Evolutionary conservation across 2,113 vertebrate genomes (phyloP).

Genomic region (Apteryx mantelli): DNA sequence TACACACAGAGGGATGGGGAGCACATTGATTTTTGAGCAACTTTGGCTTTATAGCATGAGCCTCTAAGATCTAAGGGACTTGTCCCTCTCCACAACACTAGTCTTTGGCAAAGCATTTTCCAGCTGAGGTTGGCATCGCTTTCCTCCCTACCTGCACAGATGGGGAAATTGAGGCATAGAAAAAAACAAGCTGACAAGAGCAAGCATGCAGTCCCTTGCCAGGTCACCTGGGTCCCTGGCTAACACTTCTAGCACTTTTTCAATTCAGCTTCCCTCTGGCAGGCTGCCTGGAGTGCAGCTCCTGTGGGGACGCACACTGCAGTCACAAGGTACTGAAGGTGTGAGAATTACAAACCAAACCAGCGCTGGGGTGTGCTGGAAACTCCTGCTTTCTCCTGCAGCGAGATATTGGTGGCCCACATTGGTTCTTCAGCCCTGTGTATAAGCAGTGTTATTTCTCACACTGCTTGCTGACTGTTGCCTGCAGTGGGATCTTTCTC

Average conservation of each 20-base stretch:
- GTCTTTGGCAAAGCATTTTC: too few relatives aligned
- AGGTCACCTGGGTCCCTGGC: background rate
- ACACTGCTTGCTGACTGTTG: slow-evolving; percentile 26
- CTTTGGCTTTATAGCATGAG: background rate
- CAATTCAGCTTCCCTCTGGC: background rate
- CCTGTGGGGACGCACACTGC: background rate
- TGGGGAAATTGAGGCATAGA: too few relatives aligned
- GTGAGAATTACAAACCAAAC: background rate
- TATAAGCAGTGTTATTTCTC: slow-evolving; percentile 80
- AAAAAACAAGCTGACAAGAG: too few relatives aligned
- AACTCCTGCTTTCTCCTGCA: background rate
- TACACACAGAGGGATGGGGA: background rate
- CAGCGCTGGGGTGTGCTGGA: background rate
- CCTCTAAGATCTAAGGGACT: background rate
- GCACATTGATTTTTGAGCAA: background rate
- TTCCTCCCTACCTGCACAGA: too few relatives aligned
- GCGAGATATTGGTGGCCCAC: background rate
- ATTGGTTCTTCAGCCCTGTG: background rate
- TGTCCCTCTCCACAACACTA: background rate
- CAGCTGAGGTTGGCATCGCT: too few relatives aligned
- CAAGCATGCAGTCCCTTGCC: too few relatives aligned
- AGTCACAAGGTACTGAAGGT: background rate
- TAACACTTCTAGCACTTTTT: background rate
- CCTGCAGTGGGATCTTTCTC: background rate
- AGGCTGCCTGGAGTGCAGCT: background rate